Base-by-base conservation (phyloP, 2,797 vertebrate genomes). In the Hydrocynus forskahlii region DNA sequence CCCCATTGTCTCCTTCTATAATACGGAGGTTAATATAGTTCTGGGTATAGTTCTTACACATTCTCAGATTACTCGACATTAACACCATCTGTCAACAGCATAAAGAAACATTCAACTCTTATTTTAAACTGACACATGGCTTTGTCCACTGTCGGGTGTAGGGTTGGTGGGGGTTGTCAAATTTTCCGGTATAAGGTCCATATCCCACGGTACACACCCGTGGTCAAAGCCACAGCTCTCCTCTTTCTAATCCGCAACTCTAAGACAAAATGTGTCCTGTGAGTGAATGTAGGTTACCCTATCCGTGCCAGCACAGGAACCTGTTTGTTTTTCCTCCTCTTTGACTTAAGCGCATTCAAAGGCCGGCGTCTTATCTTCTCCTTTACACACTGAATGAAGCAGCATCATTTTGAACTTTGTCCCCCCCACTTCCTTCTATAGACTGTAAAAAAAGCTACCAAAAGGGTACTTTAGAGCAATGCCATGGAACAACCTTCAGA, bases 241-340 rank as follows among this genome's bases (percentile, higher is more conserved):
- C 25, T 6, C 48, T 55, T 66, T 66, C 43, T 76, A 38, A 66
- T 76, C 48, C 54, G 45, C n/a, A 38, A 48, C 48, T 8, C 29
- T 21, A 25, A 19, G 59, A 74, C 55, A 5, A 67, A 78, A 52
- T 8, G 4, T 25, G 25, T 21, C 35, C 62, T 16, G 35, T 4
- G 52, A 77, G 74, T 73, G 64, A 80, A 87, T 84, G 23, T 88
- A 79, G 86, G 82, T 77, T 71, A 83, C 57, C 9, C 64, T 9
- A 52, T 63, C 50, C 60, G 17, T 66, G 25, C 50, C 76, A 52
- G 35, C 13, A 16, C 55, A 59, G 62, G 64, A 75, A 38, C 45
- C 5, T 68, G 55, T 82, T 82, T 82, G 69, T 72, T 78, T 78
- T 71, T 63, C 60, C 79, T 17, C 17, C 25, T 12, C 23, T 48